Percentiles rank a stretch among this genome's conserved stretches.
Conservation (phyloP, 2,888 invertebrate genomes). For the Dicyrtomina minuta region DNA sequence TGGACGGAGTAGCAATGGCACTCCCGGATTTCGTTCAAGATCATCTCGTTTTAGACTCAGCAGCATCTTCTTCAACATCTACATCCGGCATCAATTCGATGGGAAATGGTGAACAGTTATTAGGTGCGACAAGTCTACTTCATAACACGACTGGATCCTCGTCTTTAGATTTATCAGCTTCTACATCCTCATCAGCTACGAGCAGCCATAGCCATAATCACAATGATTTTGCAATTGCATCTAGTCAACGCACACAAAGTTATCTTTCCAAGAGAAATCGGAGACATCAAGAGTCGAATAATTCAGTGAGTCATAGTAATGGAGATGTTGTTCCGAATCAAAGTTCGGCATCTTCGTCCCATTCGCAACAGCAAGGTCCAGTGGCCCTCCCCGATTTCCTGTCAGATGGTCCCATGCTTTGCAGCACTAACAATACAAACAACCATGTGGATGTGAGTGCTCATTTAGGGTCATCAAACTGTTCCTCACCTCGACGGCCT, state of each 20-base stretch:
- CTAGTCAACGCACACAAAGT: conserved; percentile 27
- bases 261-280: conserved; percentile 22
- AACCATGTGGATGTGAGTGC: background rate
- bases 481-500: background rate
- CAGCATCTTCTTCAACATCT: conserved; percentile 17
- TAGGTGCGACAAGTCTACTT: conserved; percentile 22
- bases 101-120: conserved; percentile 8
- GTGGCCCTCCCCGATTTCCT: conserved; percentile 67
- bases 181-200: conserved; percentile 7
- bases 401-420: conserved; percentile 67
- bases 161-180: conserved; percentile 12
- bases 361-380: background rate
- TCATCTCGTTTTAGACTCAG: conserved; percentile 72
- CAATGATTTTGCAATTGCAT: background rate
- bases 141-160: conserved; percentile 22
- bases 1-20: conserved; percentile 55
- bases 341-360: conserved; percentile 14
- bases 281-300: background rate
- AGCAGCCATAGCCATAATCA: too few species aligned
- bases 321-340: conserved; percentile 11
- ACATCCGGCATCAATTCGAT: background rate
- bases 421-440: conserved; percentile 51
- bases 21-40: conserved; percentile 87
- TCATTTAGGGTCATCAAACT: background rate
- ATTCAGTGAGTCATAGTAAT: background rate